Evolutionary conservation across 2,888 invertebrate species (phyloP).

Genomic region (Cosmia trapezina): DNA sequence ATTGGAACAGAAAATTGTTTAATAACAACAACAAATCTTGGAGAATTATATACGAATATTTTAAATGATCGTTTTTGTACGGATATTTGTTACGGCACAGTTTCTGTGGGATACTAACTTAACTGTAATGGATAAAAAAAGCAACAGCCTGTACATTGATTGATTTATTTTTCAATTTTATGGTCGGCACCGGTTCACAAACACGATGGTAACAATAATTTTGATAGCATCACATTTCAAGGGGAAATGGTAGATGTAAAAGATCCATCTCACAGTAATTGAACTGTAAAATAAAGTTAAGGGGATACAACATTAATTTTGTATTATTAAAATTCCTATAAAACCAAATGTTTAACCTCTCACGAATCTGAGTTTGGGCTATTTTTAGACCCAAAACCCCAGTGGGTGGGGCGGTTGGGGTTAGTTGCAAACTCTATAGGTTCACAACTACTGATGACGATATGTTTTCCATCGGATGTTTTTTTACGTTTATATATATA

Average conservation of each 20-base stretch:
- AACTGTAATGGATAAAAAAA: not conserved
- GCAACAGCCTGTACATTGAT: not conserved
- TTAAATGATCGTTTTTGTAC: slow-evolving; percentile 3
- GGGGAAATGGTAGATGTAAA: not conserved
- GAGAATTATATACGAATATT: not conserved
- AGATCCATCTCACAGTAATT: not conserved
- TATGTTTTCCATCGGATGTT: too few species aligned
- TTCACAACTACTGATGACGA: too few species aligned
- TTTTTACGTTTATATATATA: too few species aligned
- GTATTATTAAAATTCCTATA: not conserved
- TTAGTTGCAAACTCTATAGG: too few species aligned
- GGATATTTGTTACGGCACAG: slow-evolving; percentile 9
- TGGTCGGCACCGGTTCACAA: not conserved
- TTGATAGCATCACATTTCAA: not conserved
- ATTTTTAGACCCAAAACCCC: too few species aligned
- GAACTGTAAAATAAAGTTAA: not conserved
- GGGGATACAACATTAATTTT: too few species aligned
- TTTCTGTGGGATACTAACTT: not conserved
- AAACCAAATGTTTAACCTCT: too few species aligned
- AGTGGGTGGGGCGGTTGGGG: too few species aligned
- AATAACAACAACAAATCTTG: not conserved
- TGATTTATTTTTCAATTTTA: not conserved
- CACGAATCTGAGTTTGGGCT: too few species aligned
- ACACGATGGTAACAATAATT: not conserved
- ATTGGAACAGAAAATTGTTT: not conserved